Conservation (phyloP, 2,113 vertebrate genomes). For the Dolichotis patagonum region DNA sequence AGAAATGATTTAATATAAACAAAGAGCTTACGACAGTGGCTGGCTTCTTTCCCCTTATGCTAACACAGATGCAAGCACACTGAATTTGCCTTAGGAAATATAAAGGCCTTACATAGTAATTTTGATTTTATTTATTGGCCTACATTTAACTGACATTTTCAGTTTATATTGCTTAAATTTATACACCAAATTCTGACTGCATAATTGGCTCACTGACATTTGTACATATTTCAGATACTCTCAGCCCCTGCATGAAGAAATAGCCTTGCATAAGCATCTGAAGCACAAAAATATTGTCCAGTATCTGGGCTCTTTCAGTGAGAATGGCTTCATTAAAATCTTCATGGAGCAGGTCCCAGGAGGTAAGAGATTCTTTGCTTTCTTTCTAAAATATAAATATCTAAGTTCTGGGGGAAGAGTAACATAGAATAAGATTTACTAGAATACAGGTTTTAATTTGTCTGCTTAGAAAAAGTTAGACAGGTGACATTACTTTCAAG, state of each 20-base stretch:
- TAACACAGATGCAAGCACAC: not conserved
- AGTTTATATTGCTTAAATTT: not conserved
- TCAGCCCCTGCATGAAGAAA: conserved; percentile 98
- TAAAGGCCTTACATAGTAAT: not conserved
- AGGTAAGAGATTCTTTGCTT: conserved; percentile 88
- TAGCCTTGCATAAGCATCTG: conserved; percentile 97
- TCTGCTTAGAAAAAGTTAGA: not conserved
- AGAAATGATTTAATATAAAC: conserved; percentile 15
- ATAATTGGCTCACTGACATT: not conserved
- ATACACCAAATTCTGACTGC: not conserved
- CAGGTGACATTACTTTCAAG: not conserved
- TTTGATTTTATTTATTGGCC: not conserved
- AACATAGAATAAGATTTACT: not conserved
- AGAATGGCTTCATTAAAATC: conserved; percentile 99
- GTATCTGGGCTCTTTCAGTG: conserved; percentile 98
- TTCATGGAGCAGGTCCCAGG: conserved; percentile 99
- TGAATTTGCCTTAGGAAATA: conserved; percentile 18
- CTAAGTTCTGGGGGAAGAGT: not conserved
- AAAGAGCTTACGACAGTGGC: not conserved
- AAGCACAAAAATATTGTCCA: conserved; percentile 99
- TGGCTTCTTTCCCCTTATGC: not conserved
- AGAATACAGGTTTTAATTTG: not conserved
- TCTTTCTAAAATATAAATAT: conserved; percentile 39
- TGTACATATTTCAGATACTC: conserved; percentile 90
- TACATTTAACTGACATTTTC: conserved; percentile 39